phyloP scores from a whole-genome alignment of 1,140 invertebrate genomes.

The Mactra quadrangularis region DNA sequence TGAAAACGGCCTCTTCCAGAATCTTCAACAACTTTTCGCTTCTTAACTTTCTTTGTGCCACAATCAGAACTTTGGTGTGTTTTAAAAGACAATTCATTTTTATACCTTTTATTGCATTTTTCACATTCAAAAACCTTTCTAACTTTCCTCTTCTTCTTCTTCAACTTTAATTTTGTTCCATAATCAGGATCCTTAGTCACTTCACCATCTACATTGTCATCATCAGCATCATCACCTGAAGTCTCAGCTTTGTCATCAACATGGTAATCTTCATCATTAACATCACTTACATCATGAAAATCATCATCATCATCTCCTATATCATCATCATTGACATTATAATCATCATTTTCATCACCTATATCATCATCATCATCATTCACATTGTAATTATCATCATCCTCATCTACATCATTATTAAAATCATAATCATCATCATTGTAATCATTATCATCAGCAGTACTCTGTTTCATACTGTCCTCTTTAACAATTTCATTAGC shows the following conservation, averaged over 20 bases:
- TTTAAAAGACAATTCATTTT: background rate
- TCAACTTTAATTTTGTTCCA: background rate
- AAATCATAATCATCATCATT: background rate
- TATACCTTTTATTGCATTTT: slow-evolving; percentile 19
- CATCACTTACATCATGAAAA: background rate
- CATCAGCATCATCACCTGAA: too few species aligned
- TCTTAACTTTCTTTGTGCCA: background rate
- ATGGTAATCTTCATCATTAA: too few species aligned
- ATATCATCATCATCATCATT: background rate
- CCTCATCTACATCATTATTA: background rate
- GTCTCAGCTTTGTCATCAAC: too few species aligned
- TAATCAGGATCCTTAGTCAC: background rate
- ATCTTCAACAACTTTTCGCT: background rate
- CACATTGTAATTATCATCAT: background rate
- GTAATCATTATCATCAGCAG: background rate
- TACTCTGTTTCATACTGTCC: too few species aligned
- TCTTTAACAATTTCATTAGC: too few species aligned
- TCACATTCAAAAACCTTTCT: background rate
- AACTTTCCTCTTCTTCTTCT: background rate
- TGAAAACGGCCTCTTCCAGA: background rate
- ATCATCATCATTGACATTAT: background rate
- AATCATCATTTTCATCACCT: background rate
- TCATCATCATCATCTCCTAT: background rate
- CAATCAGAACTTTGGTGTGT: background rate
- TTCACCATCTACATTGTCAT: too few species aligned